Evolutionary conservation across 2,888 invertebrate species (phyloP), one percentile per base, ranked within the genome.

Genomic region (Catocala nupta): DNA sequence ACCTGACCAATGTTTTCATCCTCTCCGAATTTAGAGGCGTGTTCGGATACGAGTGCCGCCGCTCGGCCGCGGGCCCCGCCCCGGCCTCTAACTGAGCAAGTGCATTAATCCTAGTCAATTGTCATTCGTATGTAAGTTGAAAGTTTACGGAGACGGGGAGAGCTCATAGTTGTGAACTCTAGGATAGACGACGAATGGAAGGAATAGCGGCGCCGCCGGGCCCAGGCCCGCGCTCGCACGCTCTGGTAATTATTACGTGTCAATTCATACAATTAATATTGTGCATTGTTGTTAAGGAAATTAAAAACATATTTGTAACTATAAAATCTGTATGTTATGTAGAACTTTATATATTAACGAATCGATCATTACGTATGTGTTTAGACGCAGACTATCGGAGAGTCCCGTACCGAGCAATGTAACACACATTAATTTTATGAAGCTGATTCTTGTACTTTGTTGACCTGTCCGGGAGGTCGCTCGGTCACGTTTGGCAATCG

Each of bases 31-130:
- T 81, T 82, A 83, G 84, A 84, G 84, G 85, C 87, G 87, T 80
- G 85, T 83, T 82, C 82, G 81, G 85, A 81, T 75, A 78, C 72
- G 81, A 81, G 84, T 75, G 85, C 80, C 79, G 82, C 73, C 81
- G 81, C 78, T 76, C 75, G 77, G 75, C 56, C 68, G 69, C 71
- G 75, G 74, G 72, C 67, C 74, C 75, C 60, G 51, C 77, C 70
- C 70, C 77, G 73, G 67, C 66, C 78, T 70, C 62, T 71, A 25
- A 73, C 80, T 71, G 81, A 83, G 86, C 87, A 82, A 88, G 90
- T 85, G 91, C 90, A 87, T 84, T 84, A 84, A 87, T 90, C 87
- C 93, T 94, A 94, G 93, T 94, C 93, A 94, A 94, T 94, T 94
- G 93, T 93, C 92, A 88, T 87, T 91, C 86, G 92, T 89, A 82